Evolutionary conservation across 2,113 vertebrate genomes (phyloP).

Genomic region (Lagopus muta): DNA sequence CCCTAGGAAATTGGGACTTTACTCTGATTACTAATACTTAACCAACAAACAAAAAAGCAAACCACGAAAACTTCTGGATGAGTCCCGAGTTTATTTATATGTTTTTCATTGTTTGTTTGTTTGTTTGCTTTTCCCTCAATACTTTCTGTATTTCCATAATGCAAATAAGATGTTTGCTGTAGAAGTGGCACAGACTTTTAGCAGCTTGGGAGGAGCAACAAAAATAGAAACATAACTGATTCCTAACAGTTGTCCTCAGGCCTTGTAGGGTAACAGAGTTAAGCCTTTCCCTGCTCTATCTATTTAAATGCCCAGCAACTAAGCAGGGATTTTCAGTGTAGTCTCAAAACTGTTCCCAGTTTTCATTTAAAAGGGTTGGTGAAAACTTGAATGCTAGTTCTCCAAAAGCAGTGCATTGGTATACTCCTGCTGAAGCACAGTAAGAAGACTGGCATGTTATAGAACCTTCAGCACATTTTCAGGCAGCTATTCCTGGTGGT

Average conservation of each 20-base stretch:
- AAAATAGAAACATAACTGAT: conserved; percentile 63
- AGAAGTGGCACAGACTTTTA: background rate
- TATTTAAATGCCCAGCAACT: conserved; percentile 16
- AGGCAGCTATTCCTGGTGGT: background rate
- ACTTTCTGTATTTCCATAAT: background rate
- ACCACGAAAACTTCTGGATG: background rate
- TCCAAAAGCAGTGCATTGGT: fast-evolving
- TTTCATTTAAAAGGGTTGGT: background rate
- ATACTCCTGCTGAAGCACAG: background rate
- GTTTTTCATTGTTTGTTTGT: background rate
- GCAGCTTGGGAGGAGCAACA: conserved; percentile 43
- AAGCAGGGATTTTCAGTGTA: conserved; percentile 44
- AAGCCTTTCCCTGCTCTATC: conserved; percentile 58
- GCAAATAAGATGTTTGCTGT: background rate
- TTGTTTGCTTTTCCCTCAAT: fast-evolving
- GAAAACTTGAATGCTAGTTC: background rate
- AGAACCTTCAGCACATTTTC: background rate
- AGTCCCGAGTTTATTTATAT: background rate
- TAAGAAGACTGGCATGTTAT: fast-evolving
- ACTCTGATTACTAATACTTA: background rate
- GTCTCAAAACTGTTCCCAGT: background rate
- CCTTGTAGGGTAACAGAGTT: conserved; percentile 69
- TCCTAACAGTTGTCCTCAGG: conserved; percentile 29
- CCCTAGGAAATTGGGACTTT: background rate
- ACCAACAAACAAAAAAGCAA: too few relatives aligned